These are phyloP conservation scores for Anadara kagoshimensis DNA, from an alignment of 1,140 invertebrate genomes.

Conservation along the genomic window DNA sequence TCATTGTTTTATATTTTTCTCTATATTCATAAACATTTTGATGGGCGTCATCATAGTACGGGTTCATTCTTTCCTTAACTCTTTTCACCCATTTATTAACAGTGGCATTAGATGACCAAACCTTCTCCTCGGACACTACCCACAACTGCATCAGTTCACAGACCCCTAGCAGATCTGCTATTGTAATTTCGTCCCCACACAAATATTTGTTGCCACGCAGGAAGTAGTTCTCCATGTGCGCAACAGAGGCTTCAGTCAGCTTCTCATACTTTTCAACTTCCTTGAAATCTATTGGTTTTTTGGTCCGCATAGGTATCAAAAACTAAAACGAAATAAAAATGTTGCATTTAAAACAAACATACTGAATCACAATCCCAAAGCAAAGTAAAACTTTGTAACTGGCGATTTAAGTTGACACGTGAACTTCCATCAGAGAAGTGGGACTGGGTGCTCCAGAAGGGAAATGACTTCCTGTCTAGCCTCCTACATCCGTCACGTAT, in stretches of 20 bases:
- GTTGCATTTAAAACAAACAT: too few species aligned
- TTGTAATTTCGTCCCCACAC: conserved; percentile 80
- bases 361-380: too few species aligned
- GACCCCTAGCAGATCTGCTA: conserved; percentile 87
- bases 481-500: too few species aligned
- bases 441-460: too few species aligned
- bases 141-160: conserved; percentile 91
- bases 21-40: conserved; percentile 71
- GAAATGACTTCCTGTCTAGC: too few species aligned
- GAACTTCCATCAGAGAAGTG: too few species aligned
- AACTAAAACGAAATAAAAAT: conserved; percentile 51
- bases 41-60: conserved; percentile 82
- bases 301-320: conserved; percentile 52
- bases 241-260: conserved; percentile 61
- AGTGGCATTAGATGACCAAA: conserved; percentile 77
- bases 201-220: conserved; percentile 79
- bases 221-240: conserved; percentile 74
- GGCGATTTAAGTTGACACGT: too few species aligned
- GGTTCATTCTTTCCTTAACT: conserved; percentile 78
- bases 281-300: conserved; percentile 52
- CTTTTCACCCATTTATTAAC: conserved; percentile 80
- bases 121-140: conserved; percentile 79
- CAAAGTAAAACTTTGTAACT: too few species aligned
- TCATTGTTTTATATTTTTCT: conserved; percentile 8
- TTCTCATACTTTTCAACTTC: conserved; percentile 57